Evolutionary conservation across 2,797 vertebrate species (phyloP).

Genomic region (Crocodylus rhombifer): DNA sequence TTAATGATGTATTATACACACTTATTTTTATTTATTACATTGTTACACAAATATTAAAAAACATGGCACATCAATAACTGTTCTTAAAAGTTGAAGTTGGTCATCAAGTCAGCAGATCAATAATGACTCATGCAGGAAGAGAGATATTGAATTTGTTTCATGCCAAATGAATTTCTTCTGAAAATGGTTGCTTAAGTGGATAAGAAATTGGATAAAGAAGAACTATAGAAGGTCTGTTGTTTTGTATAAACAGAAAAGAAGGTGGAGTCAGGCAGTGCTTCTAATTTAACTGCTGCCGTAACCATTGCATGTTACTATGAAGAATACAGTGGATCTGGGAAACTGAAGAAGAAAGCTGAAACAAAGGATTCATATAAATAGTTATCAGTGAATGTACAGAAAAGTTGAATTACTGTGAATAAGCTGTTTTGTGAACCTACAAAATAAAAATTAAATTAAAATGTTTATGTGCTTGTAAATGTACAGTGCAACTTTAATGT

Average conservation of each 20-base stretch:
- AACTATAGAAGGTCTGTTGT: neutral
- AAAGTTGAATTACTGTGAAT: neutral
- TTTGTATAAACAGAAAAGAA: conserved; percentile 16
- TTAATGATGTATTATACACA: neutral
- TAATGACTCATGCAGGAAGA: rapidly evolving
- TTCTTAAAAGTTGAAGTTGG: neutral
- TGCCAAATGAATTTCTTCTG: neutral
- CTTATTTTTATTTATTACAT: neutral
- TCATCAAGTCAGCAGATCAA: neutral
- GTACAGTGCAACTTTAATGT: neutral
- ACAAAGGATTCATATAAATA: conserved; percentile 23
- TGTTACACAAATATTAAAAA: neutral
- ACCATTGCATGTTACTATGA: neutral
- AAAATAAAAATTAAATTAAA: conserved; percentile 43
- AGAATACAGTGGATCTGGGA: neutral
- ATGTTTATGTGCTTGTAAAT: conserved; percentile 26
- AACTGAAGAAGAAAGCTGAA: neutral
- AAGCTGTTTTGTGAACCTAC: conserved; percentile 26
- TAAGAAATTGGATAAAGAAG: conserved; percentile 12
- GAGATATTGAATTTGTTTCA: neutral
- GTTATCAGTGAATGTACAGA: neutral
- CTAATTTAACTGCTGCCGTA: neutral
- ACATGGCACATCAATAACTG: neutral
- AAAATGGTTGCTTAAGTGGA: neutral
- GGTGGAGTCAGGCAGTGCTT: neutral